A percentile compares a stretch with the other conserved stretches of the same genome.
Conservation (phyloP, 1,140 invertebrate species). For the Papilio polyxenes region DNA sequence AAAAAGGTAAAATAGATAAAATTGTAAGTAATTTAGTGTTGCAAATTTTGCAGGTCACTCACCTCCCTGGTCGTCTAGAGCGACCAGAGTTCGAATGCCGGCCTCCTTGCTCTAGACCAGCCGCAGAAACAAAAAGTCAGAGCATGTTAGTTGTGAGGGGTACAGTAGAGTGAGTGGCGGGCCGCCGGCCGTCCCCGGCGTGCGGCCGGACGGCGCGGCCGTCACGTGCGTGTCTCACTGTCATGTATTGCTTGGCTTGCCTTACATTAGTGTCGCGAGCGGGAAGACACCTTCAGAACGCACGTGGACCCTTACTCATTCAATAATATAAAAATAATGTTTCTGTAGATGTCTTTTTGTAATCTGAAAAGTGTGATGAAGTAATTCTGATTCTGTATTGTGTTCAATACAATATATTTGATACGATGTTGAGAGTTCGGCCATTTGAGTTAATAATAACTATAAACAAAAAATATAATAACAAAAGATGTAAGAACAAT, state of each 20-base stretch:
- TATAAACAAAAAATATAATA: slow-evolving; percentile 23
- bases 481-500: slow-evolving; percentile 39
- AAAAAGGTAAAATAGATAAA: slow-evolving; percentile 78
- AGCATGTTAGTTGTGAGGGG: slow-evolving; percentile 80
- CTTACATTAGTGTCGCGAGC: slow-evolving; percentile 52
- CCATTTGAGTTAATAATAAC: slow-evolving; percentile 15
- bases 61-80: slow-evolving; percentile 99
- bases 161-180: slow-evolving; percentile 74
- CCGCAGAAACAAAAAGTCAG: slow-evolving; percentile 86
- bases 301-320: not conserved
- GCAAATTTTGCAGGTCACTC: slow-evolving; percentile 85
- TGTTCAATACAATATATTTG: slow-evolving; percentile 54
- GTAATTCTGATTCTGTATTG: slow-evolving; percentile 68
- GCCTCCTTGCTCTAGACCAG: slow-evolving; percentile 98
- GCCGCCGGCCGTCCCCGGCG: slow-evolving; percentile 47
- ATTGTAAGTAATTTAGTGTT: slow-evolving; percentile 80
- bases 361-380: slow-evolving; percentile 66
- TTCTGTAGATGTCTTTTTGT: slow-evolving; percentile 53
- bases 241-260: slow-evolving; percentile 51
- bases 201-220: slow-evolving; percentile 42
- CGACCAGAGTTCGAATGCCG: slow-evolving; percentile 98
- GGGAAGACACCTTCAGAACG: slow-evolving; percentile 49
- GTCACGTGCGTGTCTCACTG: slow-evolving; percentile 48
- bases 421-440: slow-evolving; percentile 39
- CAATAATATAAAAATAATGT: not conserved